Base-by-base conservation (phyloP, 1,140 invertebrate species). In the Papilio aristodemus region DNA sequence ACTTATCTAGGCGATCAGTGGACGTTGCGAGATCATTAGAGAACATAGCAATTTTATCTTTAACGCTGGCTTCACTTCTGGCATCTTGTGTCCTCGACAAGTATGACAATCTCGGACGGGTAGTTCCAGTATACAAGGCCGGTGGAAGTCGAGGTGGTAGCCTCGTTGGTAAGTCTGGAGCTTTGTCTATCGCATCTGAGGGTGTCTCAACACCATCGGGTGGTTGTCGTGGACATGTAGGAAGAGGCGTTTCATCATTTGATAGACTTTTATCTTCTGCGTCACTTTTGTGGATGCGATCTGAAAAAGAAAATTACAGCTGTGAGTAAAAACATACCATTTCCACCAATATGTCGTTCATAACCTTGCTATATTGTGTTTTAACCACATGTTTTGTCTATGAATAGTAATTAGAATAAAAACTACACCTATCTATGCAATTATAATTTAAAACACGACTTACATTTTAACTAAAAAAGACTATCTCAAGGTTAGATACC, bases 181-280 rank as follows among this genome's bases (percentile, higher is more conserved):
- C 78, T 70, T 91, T 94, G 86, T 96, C 95, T 71, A 94, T 92
- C 69, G 94, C 95, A 76, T 95, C 95, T 27, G 94, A 92, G 68
- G 96, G 96, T 90, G 97, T 97, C 85, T 97, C 96, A 84, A 97
- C 95, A 75, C 96, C 96, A 89, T 97, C 96, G 58, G 96, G 96
- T 71, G 96, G 96, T 79, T 96, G 93, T 73, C 96, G 93, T 27
- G 95, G 95, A 78, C 93, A 93, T 17, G 92, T 91, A 17, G 91
- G 86, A 27, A 90, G 76, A 41, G 87, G 88, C 19, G 85, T 87
- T 72, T 91, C 89, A 70, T 91, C 89, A 73, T 91, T 91, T 38
- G 89, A 91, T 46, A 91, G 80, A 68, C 87, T 91, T 80, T 90
- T 91, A 43, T 91, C 89, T 74, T 91, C 89, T 69, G 79, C 79